Percentiles rank a stretch among this genome's conserved stretches.
Conservation (phyloP, 2,797 vertebrate species). For the Sebastes kiyomatsui region DNA sequence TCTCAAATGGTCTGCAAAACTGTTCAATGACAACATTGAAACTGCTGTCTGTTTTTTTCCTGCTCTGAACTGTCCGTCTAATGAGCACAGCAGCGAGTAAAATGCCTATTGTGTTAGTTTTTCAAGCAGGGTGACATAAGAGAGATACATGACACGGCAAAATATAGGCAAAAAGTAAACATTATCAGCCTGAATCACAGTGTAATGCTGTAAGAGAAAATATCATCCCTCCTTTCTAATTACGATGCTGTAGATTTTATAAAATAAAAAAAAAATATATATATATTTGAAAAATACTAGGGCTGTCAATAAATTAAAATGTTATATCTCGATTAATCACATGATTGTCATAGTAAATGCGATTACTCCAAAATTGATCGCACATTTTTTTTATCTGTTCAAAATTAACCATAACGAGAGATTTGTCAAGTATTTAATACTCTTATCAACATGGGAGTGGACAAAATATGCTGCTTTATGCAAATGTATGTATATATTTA, state of each 20-base stretch:
- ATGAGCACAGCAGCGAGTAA: neutral
- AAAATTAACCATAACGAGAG: fast-evolving
- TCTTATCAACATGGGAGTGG: too few species aligned
- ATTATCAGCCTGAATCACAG: neutral
- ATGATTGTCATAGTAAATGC: too few species aligned
- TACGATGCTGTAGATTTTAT: neutral
- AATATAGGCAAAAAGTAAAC: neutral
- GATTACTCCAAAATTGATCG: fast-evolving
- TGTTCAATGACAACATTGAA: neutral
- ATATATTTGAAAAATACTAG: too few species aligned
- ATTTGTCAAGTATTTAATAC: too few species aligned
- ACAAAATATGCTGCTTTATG: too few species aligned
- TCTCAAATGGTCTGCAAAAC: neutral
- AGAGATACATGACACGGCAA: neutral
- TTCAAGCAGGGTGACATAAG: neutral
- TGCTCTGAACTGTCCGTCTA: neutral
- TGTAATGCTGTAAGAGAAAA: neutral
- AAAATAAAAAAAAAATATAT: too few species aligned
- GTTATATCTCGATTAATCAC: too few species aligned
- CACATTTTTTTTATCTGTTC: too few species aligned
- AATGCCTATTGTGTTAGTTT: neutral
- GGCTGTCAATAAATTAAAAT: too few species aligned
- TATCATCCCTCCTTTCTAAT: neutral
- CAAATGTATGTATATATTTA: too few species aligned
- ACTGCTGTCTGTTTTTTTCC: neutral